Conservation (phyloP, 2,797 vertebrate species). For the Atherinosoma microstoma region DNA sequence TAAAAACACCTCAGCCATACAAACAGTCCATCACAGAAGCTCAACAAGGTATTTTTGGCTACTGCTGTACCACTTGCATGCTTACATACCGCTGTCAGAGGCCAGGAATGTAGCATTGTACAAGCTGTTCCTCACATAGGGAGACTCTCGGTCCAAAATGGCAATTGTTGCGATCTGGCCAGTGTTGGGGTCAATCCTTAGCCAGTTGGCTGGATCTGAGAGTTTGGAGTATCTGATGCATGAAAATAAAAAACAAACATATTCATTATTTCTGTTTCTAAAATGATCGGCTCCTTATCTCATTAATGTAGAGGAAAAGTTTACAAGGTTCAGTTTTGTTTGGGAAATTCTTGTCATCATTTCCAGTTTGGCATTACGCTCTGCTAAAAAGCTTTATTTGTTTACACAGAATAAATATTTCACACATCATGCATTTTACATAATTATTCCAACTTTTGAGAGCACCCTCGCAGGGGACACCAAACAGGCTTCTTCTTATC, state of each 20-base stretch:
- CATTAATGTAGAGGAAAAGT: not conserved
- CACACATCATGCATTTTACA: slow-evolving; percentile 61
- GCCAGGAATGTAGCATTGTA: slow-evolving; percentile 97
- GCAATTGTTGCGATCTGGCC: slow-evolving; percentile 92
- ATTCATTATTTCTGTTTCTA: slow-evolving; percentile 19
- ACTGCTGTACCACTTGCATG: slow-evolving; percentile 21
- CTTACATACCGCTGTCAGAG: slow-evolving; percentile 90
- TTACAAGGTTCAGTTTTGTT: slow-evolving; percentile 11
- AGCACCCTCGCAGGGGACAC: slow-evolving; percentile 53
- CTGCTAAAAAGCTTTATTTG: slow-evolving; percentile 38
- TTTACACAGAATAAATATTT: slow-evolving; percentile 63
- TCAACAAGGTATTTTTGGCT: slow-evolving; percentile 41
- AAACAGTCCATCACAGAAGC: slow-evolving; percentile 38
- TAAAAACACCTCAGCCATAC: slow-evolving; percentile 51
- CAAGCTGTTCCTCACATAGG: slow-evolving; percentile 94
- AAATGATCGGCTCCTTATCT: not conserved
- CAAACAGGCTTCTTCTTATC: slow-evolving; percentile 51
- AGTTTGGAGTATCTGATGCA: slow-evolving; percentile 92
- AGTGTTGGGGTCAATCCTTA: slow-evolving; percentile 90
- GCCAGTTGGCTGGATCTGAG: slow-evolving; percentile 94
- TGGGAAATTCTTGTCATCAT: not conserved
- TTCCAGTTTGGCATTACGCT: slow-evolving; percentile 19
- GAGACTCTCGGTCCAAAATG: slow-evolving; percentile 93
- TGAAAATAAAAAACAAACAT: slow-evolving; percentile 28
- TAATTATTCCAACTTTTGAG: slow-evolving; percentile 60